Conservation (phyloP, 2,888 invertebrate genomes). For the Platycnemis pennipes region DNA sequence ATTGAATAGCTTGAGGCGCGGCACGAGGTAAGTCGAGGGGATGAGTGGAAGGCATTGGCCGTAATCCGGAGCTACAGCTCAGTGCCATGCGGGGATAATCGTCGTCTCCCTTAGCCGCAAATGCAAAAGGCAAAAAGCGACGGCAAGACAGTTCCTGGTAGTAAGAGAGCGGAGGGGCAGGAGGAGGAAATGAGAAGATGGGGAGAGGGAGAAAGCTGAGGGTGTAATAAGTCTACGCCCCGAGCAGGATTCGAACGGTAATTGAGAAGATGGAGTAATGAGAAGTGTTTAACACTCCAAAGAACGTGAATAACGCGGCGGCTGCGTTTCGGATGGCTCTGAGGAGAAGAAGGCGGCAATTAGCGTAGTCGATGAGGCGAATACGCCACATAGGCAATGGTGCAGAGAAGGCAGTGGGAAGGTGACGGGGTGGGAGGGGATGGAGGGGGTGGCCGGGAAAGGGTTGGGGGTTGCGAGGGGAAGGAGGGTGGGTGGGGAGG, state of each 20-base stretch:
- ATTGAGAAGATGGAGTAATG: conserved; percentile 65
- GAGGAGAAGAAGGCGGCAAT: conserved; percentile 64
- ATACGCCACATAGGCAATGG: conserved; percentile 53
- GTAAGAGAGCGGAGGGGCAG: background rate
- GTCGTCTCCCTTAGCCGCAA: conserved; percentile 39
- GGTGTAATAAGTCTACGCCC: conserved; percentile 61
- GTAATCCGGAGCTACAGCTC: background rate
- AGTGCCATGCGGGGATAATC: conserved; percentile 11
- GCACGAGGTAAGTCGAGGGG: background rate
- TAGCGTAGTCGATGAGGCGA: conserved; percentile 65
- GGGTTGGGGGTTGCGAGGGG: background rate
- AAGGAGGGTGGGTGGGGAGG: background rate
- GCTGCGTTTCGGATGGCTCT: conserved; percentile 55
- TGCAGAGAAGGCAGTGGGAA: background rate
- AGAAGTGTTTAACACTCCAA: conserved; percentile 66
- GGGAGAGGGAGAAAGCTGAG: background rate
- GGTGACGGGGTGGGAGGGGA: background rate
- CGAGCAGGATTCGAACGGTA: conserved; percentile 62
- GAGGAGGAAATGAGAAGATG: background rate
- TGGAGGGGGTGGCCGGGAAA: background rate
- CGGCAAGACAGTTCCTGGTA: background rate
- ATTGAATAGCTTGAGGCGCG: background rate
- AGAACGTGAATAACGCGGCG: conserved; percentile 64
- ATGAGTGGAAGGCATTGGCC: background rate
- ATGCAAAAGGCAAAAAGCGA: conserved; percentile 19